Conservation (phyloP, 1,140 invertebrate species). For the Mercenaria mercenaria region DNA sequence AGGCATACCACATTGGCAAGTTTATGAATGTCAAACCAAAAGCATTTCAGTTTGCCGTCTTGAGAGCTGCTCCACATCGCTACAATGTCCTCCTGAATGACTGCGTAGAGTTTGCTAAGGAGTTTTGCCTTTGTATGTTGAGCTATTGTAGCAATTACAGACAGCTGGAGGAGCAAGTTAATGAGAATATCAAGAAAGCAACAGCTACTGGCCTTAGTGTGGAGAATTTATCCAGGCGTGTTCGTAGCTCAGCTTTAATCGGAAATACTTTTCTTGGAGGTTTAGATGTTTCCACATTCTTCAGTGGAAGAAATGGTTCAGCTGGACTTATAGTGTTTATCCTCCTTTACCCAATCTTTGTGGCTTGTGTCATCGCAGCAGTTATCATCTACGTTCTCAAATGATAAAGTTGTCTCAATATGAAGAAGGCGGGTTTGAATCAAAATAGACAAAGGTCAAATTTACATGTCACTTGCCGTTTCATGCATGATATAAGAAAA, state of each 20-base stretch:
- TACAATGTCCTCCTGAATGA: conserved; percentile 64
- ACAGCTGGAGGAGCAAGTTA: conserved; percentile 25
- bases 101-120: conserved; percentile 66
- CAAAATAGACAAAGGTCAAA: no score
- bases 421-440: no score
- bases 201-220: conserved; percentile 60
- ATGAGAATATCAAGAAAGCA: conserved; percentile 49
- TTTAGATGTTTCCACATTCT: conserved; percentile 23
- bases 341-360: not conserved
- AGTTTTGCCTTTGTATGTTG: conserved; percentile 56
- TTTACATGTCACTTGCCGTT: no score
- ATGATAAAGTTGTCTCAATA: no score
- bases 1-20: conserved; percentile 49
- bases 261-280: conserved; percentile 58
- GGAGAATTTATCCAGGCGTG: conserved; percentile 48
- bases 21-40: conserved; percentile 26
- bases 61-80: conserved; percentile 58
- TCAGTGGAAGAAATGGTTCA: not conserved
- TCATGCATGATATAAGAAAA: no score
- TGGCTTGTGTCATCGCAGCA: not conserved
- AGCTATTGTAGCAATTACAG: conserved; percentile 51
- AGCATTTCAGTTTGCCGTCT: conserved; percentile 55
- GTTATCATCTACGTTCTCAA: not conserved
- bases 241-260: conserved; percentile 36
- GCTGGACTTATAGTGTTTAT: not conserved